phyloP scores from a whole-genome alignment of 2,797 vertebrate genomes.

The Neosalanx taihuensis region DNA sequence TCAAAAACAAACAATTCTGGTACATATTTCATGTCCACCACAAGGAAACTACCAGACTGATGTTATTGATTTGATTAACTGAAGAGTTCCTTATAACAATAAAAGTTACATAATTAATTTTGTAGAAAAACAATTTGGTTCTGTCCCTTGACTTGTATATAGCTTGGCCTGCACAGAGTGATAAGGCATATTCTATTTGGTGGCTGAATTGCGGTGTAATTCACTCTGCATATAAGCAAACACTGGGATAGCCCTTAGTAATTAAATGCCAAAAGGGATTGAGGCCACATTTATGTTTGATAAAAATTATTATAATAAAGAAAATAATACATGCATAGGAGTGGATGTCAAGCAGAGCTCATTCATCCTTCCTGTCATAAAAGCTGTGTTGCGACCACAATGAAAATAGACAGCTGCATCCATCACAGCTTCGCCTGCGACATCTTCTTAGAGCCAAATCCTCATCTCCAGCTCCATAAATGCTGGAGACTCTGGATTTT shows the following conservation, averaged over 20 bases:
- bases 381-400: constrained; percentile 48
- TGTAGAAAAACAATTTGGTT: constrained; percentile 47
- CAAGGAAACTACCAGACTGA: constrained; percentile 51
- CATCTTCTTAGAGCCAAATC: constrained; percentile 30
- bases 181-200: constrained; percentile 67
- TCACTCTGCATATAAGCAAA: constrained; percentile 66
- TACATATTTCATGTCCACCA: constrained; percentile 57
- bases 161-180: constrained; percentile 51
- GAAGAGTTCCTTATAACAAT: constrained; percentile 58
- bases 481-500: constrained; percentile 22
- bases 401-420: constrained; percentile 60
- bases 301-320: constrained; percentile 49
- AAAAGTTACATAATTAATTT: constrained; percentile 61
- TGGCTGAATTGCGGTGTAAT: constrained; percentile 55
- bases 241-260: constrained; percentile 49
- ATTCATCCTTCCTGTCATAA: constrained; percentile 62
- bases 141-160: constrained; percentile 41
- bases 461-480: constrained; percentile 6
- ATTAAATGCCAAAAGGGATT: constrained; percentile 63
- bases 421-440: constrained; percentile 49
- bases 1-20: constrained; percentile 55
- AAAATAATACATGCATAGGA: constrained; percentile 40
- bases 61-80: constrained; percentile 71
- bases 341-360: constrained; percentile 49
- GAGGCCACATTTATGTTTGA: constrained; percentile 53